Conservation (phyloP, 2,888 invertebrate species). For the Ophion slaviceki region DNA sequence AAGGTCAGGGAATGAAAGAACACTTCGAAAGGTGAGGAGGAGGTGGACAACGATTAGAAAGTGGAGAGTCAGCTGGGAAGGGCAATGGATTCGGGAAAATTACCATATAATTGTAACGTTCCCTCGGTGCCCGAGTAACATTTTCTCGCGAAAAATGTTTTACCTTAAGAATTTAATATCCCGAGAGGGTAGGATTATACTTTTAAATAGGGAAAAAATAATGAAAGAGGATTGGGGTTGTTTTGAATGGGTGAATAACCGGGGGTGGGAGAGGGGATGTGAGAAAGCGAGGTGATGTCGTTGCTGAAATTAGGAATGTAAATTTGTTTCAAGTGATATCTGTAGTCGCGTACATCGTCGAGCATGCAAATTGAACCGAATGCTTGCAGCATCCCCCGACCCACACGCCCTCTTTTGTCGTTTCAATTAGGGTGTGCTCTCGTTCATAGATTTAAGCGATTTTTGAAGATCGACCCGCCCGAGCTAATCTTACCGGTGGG, state of each 20-base stretch:
- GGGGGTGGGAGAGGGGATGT: background rate
- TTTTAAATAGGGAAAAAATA: constrained; percentile 73
- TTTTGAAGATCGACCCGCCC: background rate
- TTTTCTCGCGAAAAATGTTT: constrained; percentile 70
- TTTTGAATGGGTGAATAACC: constrained; percentile 22
- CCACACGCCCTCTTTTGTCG: constrained; percentile 16
- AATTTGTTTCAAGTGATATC: constrained; percentile 63
- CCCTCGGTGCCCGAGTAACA: background rate
- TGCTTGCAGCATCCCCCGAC: constrained; percentile 10
- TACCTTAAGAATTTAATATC: constrained; percentile 75
- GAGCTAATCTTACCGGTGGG: background rate
- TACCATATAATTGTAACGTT: constrained; percentile 64
- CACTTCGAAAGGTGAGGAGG: constrained; percentile 2
- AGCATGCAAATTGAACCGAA: constrained; percentile 72
- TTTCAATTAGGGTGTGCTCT: constrained; percentile 40
- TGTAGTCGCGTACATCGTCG: constrained; percentile 53
- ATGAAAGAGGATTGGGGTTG: constrained; percentile 25
- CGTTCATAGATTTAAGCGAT: constrained; percentile 29
- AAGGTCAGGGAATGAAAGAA: background rate
- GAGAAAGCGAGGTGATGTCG: constrained; percentile 31
- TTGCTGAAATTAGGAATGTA: constrained; percentile 56
- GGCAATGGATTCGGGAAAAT: constrained; percentile 39
- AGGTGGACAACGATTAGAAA: constrained; percentile 51
- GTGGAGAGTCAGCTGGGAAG: constrained; percentile 35
- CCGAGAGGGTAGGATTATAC: constrained; percentile 73